These are phyloP conservation scores for Albula goreensis DNA, from an alignment of 2,113 vertebrate genomes.

Conservation along the genomic window DNA sequence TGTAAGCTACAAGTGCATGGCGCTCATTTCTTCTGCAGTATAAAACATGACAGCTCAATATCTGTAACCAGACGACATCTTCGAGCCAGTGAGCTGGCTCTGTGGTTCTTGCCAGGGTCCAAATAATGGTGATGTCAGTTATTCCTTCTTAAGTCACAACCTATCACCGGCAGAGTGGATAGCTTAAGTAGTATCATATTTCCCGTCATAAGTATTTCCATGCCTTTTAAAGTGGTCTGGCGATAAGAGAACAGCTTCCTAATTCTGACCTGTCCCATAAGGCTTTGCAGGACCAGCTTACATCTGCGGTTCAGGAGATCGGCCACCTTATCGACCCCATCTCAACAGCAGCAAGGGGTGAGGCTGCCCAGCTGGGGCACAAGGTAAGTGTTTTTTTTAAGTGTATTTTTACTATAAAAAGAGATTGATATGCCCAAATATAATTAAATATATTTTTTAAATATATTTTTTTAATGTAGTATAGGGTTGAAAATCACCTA, in stretches of 20 bases:
- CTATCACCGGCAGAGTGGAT: not conserved
- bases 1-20: not conserved
- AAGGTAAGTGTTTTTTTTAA: conserved; percentile 87
- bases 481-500: too few relatives aligned
- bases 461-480: too few relatives aligned
- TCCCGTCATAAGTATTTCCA: not conserved
- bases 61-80: not conserved
- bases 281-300: conserved; percentile 96
- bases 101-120: not conserved
- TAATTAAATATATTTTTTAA: too few relatives aligned
- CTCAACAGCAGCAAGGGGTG: conserved; percentile 86
- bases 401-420: conserved; percentile 15
- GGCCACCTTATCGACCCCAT: conserved; percentile 95
- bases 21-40: not conserved
- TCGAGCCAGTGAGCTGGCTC: not conserved
- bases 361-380: conserved; percentile 95
- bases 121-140: not conserved
- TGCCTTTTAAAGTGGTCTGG: not conserved
- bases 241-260: not conserved
- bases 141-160: not conserved
- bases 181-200: not conserved
- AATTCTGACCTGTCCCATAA: conserved; percentile 53
- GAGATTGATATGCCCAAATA: too few relatives aligned
- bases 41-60: conserved; percentile 11
- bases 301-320: conserved; percentile 95